Evolutionary conservation across 2,113 vertebrate species (phyloP).

Genomic region (Ibidorhyncha struthersii): DNA sequence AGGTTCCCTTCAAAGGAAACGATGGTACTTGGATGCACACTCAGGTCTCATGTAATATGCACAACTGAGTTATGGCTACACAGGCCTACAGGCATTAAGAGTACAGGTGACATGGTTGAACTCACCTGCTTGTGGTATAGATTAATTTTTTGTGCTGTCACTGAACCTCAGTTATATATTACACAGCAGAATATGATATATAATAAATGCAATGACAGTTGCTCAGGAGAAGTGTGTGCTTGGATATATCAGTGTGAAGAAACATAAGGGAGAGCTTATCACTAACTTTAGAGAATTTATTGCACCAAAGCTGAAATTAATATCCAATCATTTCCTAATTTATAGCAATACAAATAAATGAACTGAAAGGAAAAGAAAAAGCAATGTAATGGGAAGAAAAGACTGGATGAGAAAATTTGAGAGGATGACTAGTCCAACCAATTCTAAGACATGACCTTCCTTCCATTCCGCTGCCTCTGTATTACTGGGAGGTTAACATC

Average conservation of each 20-base stretch:
- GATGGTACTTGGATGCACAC: too few relatives aligned
- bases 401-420: not conserved
- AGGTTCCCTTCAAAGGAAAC: not conserved
- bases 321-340: not conserved
- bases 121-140: not conserved
- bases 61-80: not conserved
- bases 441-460: not conserved
- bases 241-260: not conserved
- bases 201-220: not conserved
- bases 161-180: not conserved
- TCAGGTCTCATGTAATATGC: not conserved
- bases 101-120: not conserved
- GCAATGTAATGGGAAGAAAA: not conserved
- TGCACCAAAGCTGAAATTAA: not conserved
- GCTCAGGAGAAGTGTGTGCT: rapidly evolving
- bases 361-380: not conserved
- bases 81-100: not conserved
- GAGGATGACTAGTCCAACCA: not conserved
- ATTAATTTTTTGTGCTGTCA: not conserved
- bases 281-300: not conserved
- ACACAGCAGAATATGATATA: not conserved
- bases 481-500: not conserved
- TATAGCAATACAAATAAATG: not conserved
- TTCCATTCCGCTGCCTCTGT: not conserved
- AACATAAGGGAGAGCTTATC: not conserved